phyloP scores from a whole-genome alignment of 2,888 invertebrate species.

The Xanthorhoe designata region DNA sequence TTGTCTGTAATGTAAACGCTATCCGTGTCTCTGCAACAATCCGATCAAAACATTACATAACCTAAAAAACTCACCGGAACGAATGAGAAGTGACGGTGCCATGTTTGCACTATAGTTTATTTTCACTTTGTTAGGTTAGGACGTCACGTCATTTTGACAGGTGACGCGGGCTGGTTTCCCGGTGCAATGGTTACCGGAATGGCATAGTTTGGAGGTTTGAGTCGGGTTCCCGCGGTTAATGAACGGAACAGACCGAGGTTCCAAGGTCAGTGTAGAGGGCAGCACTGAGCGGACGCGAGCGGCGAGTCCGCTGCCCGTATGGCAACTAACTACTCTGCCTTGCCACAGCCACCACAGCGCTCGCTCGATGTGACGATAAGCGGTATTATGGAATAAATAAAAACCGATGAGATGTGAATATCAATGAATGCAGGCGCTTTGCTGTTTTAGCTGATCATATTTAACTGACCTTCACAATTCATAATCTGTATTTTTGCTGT shows the following conservation, averaged over 20 bases:
- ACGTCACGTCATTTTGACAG: constrained; percentile 81
- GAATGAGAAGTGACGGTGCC: constrained; percentile 60
- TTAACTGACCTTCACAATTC: background rate
- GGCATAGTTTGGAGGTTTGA: constrained; percentile 73
- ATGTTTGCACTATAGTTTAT: constrained; percentile 61
- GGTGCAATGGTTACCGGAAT: constrained; percentile 58
- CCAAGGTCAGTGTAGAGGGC: constrained; percentile 79
- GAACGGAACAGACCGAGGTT: constrained; percentile 72
- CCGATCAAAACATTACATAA: constrained; percentile 73
- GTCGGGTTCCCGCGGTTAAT: constrained; percentile 77
- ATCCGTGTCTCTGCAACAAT: constrained; percentile 54
- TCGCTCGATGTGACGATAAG: constrained; percentile 80
- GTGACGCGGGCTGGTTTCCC: constrained; percentile 65
- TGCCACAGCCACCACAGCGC: constrained; percentile 43
- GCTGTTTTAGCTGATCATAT: background rate
- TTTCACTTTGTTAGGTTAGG: constrained; percentile 71
- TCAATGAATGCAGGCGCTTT: constrained; percentile 66
- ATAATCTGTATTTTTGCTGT: background rate
- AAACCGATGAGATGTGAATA: constrained; percentile 73
- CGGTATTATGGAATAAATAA: constrained; percentile 80
- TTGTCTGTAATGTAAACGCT: constrained; percentile 80
- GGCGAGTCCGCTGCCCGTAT: constrained; percentile 75
- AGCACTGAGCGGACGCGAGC: constrained; percentile 66
- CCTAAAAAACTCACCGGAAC: constrained; percentile 75
- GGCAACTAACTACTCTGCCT: constrained; percentile 71